Percentiles rank a stretch among this genome's conserved stretches.
Evolutionary conservation across 2,797 vertebrate species (phyloP).

Genomic region (Ctenopoma kingsleyae): DNA sequence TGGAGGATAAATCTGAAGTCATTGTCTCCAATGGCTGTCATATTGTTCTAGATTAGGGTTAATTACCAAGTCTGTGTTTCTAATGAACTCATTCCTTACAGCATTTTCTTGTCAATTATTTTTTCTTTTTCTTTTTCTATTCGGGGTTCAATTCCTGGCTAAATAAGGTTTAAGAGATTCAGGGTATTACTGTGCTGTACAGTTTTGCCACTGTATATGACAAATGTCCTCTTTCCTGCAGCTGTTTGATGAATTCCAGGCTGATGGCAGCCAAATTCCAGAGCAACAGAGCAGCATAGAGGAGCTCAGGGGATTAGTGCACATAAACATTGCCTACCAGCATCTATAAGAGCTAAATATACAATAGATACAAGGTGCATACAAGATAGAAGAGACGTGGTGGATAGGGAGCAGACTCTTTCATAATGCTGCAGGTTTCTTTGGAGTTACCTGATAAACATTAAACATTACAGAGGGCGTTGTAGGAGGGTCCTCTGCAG

Average conservation of each 20-base stretch:
- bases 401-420: conserved; percentile 25
- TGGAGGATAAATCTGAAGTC: neutral
- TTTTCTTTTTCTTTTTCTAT: neutral
- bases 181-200: conserved; percentile 4
- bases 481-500: neutral
- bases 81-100: neutral
- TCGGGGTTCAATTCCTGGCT: conserved; percentile 20
- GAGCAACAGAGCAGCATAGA: conserved; percentile 35
- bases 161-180: conserved; percentile 54
- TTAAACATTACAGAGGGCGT: conserved; percentile 25
- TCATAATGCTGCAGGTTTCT: conserved; percentile 47
- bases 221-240: conserved; percentile 7
- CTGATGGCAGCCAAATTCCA: conserved; percentile 25
- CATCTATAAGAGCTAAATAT: conserved; percentile 25
- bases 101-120: conserved; percentile 17
- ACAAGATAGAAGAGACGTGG: conserved; percentile 8
- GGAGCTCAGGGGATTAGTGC: conserved; percentile 50
- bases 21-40: neutral
- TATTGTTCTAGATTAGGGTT: neutral
- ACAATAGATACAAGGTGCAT: conserved; percentile 14
- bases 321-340: conserved; percentile 65
- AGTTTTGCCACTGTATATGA: conserved; percentile 36
- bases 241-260: conserved; percentile 59
- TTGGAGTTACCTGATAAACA: conserved; percentile 48
- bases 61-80: conserved; percentile 6